Evolutionary conservation across 2,888 invertebrate species (phyloP).

Genomic region (Dicyrtoma fusca): DNA sequence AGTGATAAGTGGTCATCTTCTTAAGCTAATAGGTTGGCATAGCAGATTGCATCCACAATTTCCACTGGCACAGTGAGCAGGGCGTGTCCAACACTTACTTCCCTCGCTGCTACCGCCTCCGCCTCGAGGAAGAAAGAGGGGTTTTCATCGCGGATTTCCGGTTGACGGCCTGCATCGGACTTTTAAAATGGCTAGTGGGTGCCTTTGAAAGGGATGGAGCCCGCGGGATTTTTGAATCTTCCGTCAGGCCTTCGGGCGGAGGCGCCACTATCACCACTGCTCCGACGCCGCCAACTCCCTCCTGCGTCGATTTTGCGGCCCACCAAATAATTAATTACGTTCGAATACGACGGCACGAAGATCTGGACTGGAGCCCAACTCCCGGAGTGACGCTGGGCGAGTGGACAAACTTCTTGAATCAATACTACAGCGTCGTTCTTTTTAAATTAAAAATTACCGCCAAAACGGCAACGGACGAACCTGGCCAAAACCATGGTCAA

Average conservation of each 20-base stretch:
- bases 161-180: slow-evolving; percentile 81
- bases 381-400: slow-evolving; percentile 69
- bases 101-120: slow-evolving; percentile 83
- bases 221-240: too few relatives aligned
- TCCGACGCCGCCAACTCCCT: too few relatives aligned
- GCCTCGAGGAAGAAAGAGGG: slow-evolving; percentile 77
- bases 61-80: slow-evolving; percentile 83
- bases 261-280: too few relatives aligned
- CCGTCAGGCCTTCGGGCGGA: too few relatives aligned
- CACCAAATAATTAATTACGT: slow-evolving; percentile 70
- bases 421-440: slow-evolving; percentile 70
- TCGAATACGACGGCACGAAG: slow-evolving; percentile 65
- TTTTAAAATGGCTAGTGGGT: slow-evolving; percentile 76
- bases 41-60: slow-evolving; percentile 66
- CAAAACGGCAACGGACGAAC: too few relatives aligned
- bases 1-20: too few relatives aligned
- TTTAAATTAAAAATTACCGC: too few relatives aligned
- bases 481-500: too few relatives aligned
- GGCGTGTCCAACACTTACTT: slow-evolving; percentile 79
- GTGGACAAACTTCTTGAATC: slow-evolving; percentile 82
- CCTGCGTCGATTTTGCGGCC: slow-evolving; percentile 78
- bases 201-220: too few relatives aligned
- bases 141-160: slow-evolving; percentile 87
- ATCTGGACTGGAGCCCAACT: slow-evolving; percentile 64
- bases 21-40: slow-evolving; percentile 23